A percentile compares a stretch with the other conserved stretches of the same genome.
Evolutionary conservation across 2,113 vertebrate species (phyloP).

Genomic region (Sphyrna mokarran): DNA sequence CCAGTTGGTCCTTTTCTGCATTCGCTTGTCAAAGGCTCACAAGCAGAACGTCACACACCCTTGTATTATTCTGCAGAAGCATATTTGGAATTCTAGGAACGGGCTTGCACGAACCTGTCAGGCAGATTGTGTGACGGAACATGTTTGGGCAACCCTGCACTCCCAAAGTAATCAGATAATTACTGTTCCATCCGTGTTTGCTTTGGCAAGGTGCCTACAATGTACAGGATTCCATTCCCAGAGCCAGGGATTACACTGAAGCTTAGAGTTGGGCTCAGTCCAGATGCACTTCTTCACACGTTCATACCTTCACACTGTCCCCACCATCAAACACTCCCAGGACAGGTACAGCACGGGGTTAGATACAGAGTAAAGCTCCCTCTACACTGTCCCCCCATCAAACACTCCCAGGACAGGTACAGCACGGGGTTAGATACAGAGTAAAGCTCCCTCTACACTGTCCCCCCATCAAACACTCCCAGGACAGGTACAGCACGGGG

Average conservation of each 20-base stretch:
- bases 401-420: not conserved
- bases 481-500: not conserved
- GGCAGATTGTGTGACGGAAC: not conserved
- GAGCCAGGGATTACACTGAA: accelerated
- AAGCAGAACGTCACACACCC: not conserved
- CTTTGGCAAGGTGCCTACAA: not conserved
- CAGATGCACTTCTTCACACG: too few species aligned
- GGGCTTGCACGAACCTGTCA: not conserved
- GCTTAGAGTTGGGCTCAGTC: too few species aligned
- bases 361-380: not conserved
- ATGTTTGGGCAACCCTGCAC: not conserved
- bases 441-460: not conserved
- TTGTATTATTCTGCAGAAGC: not conserved
- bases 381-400: not conserved
- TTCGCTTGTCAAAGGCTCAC: accelerated
- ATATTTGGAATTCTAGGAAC: not conserved
- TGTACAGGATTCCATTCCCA: not conserved
- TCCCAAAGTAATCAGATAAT: too few species aligned
- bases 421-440: not conserved
- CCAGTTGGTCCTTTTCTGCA: not conserved
- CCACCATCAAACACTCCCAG: not conserved
- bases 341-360: not conserved
- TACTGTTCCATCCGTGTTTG: not conserved
- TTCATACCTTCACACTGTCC: not conserved
- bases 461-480: not conserved